Conservation (phyloP, 2,888 invertebrate species). For the Dasysyrphus tricinctus region DNA sequence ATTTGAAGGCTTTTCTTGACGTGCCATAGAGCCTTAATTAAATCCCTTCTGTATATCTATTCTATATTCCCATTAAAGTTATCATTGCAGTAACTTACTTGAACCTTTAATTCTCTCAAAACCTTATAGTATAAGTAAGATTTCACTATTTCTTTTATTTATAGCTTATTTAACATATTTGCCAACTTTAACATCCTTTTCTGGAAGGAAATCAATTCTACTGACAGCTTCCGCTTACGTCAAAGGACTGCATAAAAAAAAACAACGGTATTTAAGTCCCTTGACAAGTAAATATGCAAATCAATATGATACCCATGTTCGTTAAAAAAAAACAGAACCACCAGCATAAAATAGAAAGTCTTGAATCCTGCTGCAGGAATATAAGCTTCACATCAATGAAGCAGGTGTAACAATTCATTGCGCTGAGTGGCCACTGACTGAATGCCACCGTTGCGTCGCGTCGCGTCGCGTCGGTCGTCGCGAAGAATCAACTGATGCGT, state of each 20-base stretch:
- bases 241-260: constrained; percentile 14
- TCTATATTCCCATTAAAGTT: too few species aligned
- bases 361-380: constrained; percentile 62
- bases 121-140: neutral
- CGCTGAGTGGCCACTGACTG: constrained; percentile 68
- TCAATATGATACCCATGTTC: constrained; percentile 29
- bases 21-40: too few species aligned
- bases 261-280: neutral
- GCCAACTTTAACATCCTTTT: constrained; percentile 7
- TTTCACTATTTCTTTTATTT: neutral
- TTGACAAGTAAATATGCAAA: constrained; percentile 47
- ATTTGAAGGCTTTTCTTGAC: too few species aligned
- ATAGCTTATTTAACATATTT: neutral
- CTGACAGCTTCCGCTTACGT: constrained; percentile 25
- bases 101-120: neutral
- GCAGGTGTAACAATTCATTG: constrained; percentile 73
- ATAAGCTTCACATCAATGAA: constrained; percentile 36
- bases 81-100: neutral
- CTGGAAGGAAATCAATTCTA: neutral
- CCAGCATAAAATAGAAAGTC: constrained; percentile 60
- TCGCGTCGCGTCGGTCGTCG: constrained; percentile 30
- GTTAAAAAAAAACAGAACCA: neutral
- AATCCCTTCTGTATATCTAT: too few species aligned
- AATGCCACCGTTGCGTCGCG: constrained; percentile 59
- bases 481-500: constrained; percentile 58